Evolutionary conservation across 2,888 invertebrate species (phyloP).

Genomic region (Crematogaster levior): DNA sequence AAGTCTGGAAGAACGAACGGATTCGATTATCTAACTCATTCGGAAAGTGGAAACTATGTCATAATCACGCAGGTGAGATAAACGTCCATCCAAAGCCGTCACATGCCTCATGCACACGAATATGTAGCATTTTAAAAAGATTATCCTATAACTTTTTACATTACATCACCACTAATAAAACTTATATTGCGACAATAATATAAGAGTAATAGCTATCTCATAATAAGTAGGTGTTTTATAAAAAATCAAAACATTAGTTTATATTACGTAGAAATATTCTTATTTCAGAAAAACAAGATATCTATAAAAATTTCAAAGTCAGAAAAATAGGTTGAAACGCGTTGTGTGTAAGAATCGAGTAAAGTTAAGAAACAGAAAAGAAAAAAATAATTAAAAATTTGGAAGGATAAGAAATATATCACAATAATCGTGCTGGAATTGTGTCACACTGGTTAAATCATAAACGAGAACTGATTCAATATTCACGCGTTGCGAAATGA

Average conservation of each 20-base stretch:
- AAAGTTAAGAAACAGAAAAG: conserved; percentile 5
- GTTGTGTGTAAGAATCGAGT: not conserved
- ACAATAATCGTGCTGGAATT: conserved; percentile 10
- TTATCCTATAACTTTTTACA: not conserved
- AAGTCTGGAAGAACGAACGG: conserved; percentile 71
- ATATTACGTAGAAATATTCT: not conserved
- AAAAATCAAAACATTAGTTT: not conserved
- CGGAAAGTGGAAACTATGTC: conserved; percentile 53
- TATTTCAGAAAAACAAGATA: not conserved
- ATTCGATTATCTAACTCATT: conserved; percentile 72
- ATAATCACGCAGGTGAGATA: conserved; percentile 62
- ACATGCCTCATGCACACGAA: not conserved
- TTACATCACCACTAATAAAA: not conserved
- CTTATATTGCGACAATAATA: conserved; percentile 2
- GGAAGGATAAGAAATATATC: not conserved
- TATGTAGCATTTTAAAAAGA: too few species aligned
- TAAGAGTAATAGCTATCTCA: not conserved
- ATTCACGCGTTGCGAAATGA: conserved; percentile 11
- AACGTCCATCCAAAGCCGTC: conserved; percentile 21
- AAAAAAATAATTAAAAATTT: not conserved
- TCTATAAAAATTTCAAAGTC: not conserved
- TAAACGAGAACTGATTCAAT: conserved; percentile 24
- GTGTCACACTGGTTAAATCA: conserved; percentile 28
- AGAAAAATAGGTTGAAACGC: not conserved
- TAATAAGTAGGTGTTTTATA: not conserved